Evolutionary conservation across 2,888 invertebrate genomes (phyloP).

Genomic region (Cephus spinipes): DNA sequence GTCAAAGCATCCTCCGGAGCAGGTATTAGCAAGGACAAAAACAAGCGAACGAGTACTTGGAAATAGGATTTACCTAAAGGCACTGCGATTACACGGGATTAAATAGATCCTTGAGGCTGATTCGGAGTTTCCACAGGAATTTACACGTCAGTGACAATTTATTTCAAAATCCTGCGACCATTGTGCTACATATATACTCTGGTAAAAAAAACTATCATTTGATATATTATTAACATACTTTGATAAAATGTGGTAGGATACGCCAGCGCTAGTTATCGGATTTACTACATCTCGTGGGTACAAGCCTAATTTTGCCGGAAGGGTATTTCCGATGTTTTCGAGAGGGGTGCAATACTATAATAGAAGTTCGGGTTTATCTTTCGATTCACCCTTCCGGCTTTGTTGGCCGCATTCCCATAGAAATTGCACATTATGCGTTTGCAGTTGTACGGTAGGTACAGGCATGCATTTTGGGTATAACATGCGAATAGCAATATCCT

Average conservation of each 20-base stretch:
- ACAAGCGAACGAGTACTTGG: neutral
- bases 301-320: neutral
- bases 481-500: slow-evolving; percentile 14
- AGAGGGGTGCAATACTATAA: neutral
- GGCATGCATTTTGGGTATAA: slow-evolving; percentile 37
- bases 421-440: slow-evolving; percentile 47
- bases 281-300: neutral
- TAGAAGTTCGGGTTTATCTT: slow-evolving; percentile 43
- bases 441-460: slow-evolving; percentile 10
- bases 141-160: neutral
- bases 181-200: neutral
- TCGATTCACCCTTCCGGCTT: slow-evolving; percentile 29
- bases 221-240: neutral
- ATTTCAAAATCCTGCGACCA: neutral
- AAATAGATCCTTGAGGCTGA: neutral
- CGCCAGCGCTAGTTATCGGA: neutral
- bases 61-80: neutral
- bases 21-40: neutral
- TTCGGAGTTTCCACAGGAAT: neutral
- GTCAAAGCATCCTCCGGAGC: neutral
- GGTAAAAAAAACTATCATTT: neutral
- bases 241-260: neutral
- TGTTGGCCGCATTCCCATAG: slow-evolving; percentile 44
- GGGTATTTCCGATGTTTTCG: neutral
- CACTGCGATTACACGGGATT: neutral